These are phyloP conservation scores for Sebastes kiyomatsui DNA, from an alignment of 2,797 vertebrate species.

Conservation along the genomic window DNA sequence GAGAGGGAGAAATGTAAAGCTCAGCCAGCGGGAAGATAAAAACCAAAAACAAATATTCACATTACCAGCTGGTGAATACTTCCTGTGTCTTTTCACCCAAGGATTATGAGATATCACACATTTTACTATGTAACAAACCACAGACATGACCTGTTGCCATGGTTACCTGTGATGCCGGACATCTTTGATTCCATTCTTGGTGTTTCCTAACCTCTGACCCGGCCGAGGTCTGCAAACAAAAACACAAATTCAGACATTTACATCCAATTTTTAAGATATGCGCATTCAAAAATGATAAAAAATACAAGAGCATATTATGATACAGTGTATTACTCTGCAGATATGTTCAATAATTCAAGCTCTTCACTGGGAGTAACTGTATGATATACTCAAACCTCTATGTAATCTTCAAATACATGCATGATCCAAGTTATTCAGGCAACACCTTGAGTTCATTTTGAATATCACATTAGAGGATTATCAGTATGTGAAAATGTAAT, in stretches of 20 bases:
- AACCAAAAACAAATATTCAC: background rate
- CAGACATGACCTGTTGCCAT: background rate
- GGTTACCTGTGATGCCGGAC: constrained; percentile 85
- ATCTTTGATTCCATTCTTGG: constrained; percentile 86
- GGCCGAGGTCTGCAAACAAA: constrained; percentile 79
- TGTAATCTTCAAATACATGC: background rate
- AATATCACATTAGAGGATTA: background rate
- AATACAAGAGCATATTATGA: background rate
- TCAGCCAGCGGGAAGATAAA: background rate
- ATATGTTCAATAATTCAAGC: constrained; percentile 1
- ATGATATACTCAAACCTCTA: background rate
- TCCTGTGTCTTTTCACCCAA: background rate
- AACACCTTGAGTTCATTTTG: background rate
- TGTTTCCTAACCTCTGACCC: constrained; percentile 86
- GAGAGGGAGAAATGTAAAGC: background rate
- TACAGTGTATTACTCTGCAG: background rate
- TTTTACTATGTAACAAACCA: background rate
- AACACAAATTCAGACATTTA: background rate
- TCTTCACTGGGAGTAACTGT: background rate
- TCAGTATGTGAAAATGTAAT: background rate
- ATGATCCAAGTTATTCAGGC: background rate
- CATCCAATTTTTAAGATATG: background rate
- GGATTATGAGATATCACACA: background rate
- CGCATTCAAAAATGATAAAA: background rate
- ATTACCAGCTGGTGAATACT: background rate